Evolutionary conservation across 2,113 vertebrate genomes (phyloP), one percentile per base, ranked within the genome.

Genomic region (Symphodus melops): DNA sequence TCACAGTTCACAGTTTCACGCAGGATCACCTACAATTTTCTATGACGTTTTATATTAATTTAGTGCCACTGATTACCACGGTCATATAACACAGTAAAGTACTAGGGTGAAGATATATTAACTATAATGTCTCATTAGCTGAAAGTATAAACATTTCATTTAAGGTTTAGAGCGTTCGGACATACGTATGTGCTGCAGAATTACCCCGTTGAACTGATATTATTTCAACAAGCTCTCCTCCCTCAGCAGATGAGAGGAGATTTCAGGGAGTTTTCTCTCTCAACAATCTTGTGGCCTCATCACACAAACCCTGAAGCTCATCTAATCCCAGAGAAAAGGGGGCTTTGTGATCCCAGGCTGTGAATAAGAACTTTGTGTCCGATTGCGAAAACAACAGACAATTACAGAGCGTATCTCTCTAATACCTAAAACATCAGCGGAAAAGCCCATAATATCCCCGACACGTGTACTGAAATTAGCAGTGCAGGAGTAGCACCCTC

Each of bases 401-500:
- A 85, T 90, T 87, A 81, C 1, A 6, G 28, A 76, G 71, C 63
- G 64, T 72, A 88, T 89, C 83, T 79, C 60, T 56, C 75, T 91
- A 90, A 91, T 85, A 81, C 84, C 87, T 86, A 69, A 83, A 84
- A 90, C 84, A 90, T 88, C 80, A 89, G 55, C 53, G 68, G 68
- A 62, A 88, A 92, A 92, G 88, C 87, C 86, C 71, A 52, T 36
- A 61, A 78, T 85, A 92, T 92, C 85, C 91, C 72, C 56, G 77
- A 90, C 91, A 90, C 84, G 86, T 92, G 92, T 90, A 83, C 54
- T 59, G 86, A 86, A 90, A 90, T 92, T 90, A 90, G 77, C 77
- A 64, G 85, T 67, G 68, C 86, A 63, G 83, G 66, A 84, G 76
- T 63, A 73, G 88, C 86, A 87, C 88, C 84, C 72, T 85, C 41